A percentile compares a stretch with the other conserved stretches of the same genome.
phyloP scores from a whole-genome alignment of 2,113 vertebrate species.

The Pangasianodon gigas region DNA sequence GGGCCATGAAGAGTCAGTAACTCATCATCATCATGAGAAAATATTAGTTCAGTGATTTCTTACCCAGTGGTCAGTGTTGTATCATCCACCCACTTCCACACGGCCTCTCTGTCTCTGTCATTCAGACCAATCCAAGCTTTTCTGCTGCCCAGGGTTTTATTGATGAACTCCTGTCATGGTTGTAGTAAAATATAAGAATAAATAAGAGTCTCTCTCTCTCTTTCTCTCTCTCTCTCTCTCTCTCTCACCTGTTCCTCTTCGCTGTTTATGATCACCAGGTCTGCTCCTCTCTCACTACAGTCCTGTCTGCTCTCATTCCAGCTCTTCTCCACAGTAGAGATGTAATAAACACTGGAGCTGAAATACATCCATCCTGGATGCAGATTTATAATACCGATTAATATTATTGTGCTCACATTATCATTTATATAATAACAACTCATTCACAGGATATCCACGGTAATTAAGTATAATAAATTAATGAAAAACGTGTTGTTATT shows the following conservation, averaged over 20 bases:
- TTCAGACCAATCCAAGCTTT: not conserved
- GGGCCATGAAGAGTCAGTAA: not conserved
- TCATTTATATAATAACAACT: too few relatives aligned
- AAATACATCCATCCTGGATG: constrained; percentile 14
- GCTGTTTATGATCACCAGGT: constrained; percentile 3
- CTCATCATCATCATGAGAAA: not conserved
- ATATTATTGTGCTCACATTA: too few relatives aligned
- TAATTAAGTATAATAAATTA: too few relatives aligned
- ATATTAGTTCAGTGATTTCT: not conserved
- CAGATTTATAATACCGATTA: not conserved
- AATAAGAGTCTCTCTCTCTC: too few relatives aligned
- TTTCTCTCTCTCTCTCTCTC: too few relatives aligned
- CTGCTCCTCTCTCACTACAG: constrained; percentile 10
- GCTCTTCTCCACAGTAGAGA: not conserved
- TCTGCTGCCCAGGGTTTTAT: not conserved
- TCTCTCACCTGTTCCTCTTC: not conserved
- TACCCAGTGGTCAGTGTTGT: not conserved
- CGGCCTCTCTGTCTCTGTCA: not conserved
- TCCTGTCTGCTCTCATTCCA: constrained; percentile 11
- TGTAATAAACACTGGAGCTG: constrained; percentile 9
- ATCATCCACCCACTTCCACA: constrained; percentile 7
- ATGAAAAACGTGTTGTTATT: too few relatives aligned
- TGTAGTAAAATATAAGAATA: too few relatives aligned
- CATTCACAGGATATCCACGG: too few relatives aligned
- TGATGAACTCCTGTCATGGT: too few relatives aligned